phyloP scores from a whole-genome alignment of 1,140 invertebrate genomes.

The Latrodectus geometricus region DNA sequence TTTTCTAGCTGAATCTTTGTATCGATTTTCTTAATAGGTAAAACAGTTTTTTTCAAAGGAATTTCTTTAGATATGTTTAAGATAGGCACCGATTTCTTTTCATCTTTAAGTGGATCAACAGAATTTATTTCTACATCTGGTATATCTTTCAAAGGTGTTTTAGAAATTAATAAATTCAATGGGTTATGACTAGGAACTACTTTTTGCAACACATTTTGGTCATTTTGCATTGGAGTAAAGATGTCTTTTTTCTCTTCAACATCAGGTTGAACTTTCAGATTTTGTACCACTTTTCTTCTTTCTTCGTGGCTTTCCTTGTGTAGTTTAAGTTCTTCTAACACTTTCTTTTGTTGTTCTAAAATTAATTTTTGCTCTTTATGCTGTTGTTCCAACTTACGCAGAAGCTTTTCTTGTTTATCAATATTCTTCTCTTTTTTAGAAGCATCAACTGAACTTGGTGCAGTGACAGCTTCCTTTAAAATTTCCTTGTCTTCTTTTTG shows the following conservation, averaged over 20 bases:
- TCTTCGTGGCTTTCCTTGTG: conserved; percentile 68
- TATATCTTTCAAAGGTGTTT: neutral
- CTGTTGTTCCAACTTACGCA: conserved; percentile 73
- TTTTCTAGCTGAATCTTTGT: no score
- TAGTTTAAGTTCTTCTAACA: conserved; percentile 72
- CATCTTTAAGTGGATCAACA: neutral
- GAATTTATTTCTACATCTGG: neutral
- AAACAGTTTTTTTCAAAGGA: neutral
- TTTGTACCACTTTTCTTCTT: conserved; percentile 2
- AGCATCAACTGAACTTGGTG: conserved; percentile 66
- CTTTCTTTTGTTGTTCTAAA: conserved; percentile 72
- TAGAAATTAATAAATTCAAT: no score
- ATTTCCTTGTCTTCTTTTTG: conserved; percentile 68
- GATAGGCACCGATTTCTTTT: neutral
- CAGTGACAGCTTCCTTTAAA: conserved; percentile 67
- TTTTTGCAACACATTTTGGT: neutral
- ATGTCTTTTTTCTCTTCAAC: neutral
- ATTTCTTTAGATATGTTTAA: neutral
- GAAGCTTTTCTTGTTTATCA: conserved; percentile 66
- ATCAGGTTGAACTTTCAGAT: neutral
- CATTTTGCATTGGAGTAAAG: neutral
- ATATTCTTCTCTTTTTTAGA: conserved; percentile 70
- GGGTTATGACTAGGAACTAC: neutral
- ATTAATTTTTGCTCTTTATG: conserved; percentile 70
- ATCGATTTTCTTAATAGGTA: no score